Base-by-base conservation (phyloP, 2,888 invertebrate species). In the Argyresthia albistria region DNA sequence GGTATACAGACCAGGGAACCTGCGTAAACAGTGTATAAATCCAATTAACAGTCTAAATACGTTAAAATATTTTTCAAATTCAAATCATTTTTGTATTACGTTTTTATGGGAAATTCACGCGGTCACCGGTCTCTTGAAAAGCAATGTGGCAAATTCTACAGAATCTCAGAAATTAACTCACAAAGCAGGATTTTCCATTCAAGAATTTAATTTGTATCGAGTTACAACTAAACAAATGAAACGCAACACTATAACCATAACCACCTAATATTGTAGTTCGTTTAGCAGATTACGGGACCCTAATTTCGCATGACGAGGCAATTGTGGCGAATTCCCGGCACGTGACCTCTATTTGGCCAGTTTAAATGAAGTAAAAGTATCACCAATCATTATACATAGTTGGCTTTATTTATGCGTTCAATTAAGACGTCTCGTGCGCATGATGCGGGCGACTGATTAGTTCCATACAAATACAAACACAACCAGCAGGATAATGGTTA, bases 281-380 rank as follows among this genome's bases (percentile, higher is more conserved):
- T 79, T 73, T 66, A 50, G 55, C 59, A 67, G 66, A 76, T 75
- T 71, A 69, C 63, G 65, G 68, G 55, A 57, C 66, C 70, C 64
- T 69, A 69, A 70, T 73, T 69, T 65, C 60, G 66, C 68, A 61
- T 68, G 70, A 69, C 70, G 64, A 66, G 67, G 64, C 80, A 80
- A 83, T 83, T 83, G 76, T 76, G 65, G 76, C 78, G 76, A 80
- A 81, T 79, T 70, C 61, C 57, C 61, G 73, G 55, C 86, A 86
- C 86, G 86, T 84, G 86, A 83, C 86, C 83, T 67, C 76, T 80
- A 82, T 84, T 83, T 78, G 76, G 45, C 45, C 65, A 63, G 65
- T 70, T 25, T 25, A 25, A 25, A 25, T 25, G 25, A 25, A 25
- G 67, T 76, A 72, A 79, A 74, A 69, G 65, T 73, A 78, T 77